A percentile compares a stretch with the other conserved stretches of the same genome.
Conservation (phyloP, 1,140 invertebrate genomes). For the Zaprionus camerounensis region DNA sequence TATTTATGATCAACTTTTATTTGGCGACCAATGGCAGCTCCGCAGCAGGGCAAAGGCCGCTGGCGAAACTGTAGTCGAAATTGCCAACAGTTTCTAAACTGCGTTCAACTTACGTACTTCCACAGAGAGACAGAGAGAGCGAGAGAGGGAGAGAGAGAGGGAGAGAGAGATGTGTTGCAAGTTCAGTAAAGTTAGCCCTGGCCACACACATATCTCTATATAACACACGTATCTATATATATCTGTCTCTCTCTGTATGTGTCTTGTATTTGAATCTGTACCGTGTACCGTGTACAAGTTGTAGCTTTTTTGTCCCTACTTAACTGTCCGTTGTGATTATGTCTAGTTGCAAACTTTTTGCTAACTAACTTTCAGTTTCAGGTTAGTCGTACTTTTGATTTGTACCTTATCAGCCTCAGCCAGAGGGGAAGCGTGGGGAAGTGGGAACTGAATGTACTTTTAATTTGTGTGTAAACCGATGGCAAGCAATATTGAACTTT, state of each 20-base stretch:
- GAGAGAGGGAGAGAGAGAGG: constrained; percentile 9
- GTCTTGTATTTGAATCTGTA: neutral
- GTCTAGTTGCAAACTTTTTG: constrained; percentile 52
- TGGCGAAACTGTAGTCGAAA: constrained; percentile 12
- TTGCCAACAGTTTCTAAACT: constrained; percentile 11
- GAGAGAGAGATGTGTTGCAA: constrained; percentile 57
- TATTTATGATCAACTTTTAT: constrained; percentile 80
- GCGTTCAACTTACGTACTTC: neutral
- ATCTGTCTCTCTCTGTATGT: constrained; percentile 3
- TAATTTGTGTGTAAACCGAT: constrained; percentile 77
- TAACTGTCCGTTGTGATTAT: constrained; percentile 50
- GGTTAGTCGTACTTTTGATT: constrained; percentile 37
- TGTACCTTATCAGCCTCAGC: too few species aligned
- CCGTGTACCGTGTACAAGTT: neutral
- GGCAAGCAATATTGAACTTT: constrained; percentile 78
- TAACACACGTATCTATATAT: neutral
- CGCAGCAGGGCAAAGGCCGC: neutral
- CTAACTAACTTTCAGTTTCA: constrained; percentile 56
- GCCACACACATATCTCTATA: constrained; percentile 19
- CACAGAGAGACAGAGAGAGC: neutral
- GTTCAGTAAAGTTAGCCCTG: constrained; percentile 62
- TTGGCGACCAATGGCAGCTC: constrained; percentile 35
- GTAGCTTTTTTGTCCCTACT: neutral
- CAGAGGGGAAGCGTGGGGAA: too few species aligned
- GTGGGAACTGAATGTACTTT: constrained; percentile 32